Evolutionary conservation across 2,113 vertebrate genomes (phyloP).

Genomic region (Sinocyclocheilus grahami): DNA sequence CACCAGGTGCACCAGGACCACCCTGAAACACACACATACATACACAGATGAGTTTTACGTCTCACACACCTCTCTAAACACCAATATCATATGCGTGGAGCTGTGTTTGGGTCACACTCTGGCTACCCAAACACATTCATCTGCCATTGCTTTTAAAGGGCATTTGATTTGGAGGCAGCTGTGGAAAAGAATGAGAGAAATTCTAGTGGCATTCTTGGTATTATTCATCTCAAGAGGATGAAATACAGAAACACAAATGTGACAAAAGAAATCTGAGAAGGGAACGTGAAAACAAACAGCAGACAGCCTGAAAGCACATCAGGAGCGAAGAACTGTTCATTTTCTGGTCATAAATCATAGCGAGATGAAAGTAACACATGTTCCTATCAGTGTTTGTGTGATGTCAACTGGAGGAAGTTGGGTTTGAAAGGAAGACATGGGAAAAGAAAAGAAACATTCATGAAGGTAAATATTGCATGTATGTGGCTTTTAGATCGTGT

Average conservation of each 20-base stretch:
- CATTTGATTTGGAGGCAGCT: conserved; percentile 1
- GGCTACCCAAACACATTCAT: conserved; percentile 23
- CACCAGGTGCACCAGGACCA: conserved; percentile 85
- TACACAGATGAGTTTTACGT: conserved; percentile 13
- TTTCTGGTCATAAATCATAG: conserved; percentile 40
- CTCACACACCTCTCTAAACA: conserved; percentile 35
- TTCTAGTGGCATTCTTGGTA: not conserved
- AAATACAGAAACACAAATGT: not conserved
- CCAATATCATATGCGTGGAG: conserved; percentile 17
- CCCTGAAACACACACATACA: conserved; percentile 76
- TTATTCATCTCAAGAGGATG: not conserved
- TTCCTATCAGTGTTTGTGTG: not conserved
- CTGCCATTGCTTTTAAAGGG: not conserved
- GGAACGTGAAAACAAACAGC: not conserved
- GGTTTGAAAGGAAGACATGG: not conserved
- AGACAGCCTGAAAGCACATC: not conserved
- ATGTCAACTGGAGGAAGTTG: not conserved
- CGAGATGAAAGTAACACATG: conserved; percentile 46
- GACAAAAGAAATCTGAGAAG: not conserved
- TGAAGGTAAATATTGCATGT: not conserved
- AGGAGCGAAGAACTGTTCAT: conserved; percentile 1
- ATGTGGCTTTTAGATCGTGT: conserved; percentile 6
- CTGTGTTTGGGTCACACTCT: conserved; percentile 10
- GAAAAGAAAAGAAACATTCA: conserved; percentile 5
- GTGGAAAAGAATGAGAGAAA: conserved; percentile 19